These are phyloP conservation scores for Salvator merianae DNA, from an alignment of 2,113 vertebrate species.

Conservation along the genomic window DNA sequence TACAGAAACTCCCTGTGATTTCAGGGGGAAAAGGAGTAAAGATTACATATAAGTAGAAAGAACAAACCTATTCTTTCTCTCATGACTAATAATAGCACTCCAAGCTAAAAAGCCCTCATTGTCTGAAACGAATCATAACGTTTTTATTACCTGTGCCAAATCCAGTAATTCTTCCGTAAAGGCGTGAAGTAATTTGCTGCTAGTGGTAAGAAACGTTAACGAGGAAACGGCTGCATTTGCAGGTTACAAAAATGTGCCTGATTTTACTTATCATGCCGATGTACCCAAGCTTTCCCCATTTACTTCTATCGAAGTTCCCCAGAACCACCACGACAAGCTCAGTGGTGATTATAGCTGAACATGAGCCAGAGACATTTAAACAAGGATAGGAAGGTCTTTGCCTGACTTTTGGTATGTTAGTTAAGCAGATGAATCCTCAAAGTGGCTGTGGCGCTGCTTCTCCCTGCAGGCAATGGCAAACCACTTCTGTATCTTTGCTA, in stretches of 20 bases:
- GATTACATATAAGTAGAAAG: slow-evolving; percentile 15
- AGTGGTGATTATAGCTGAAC: neutral
- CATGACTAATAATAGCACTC: slow-evolving; percentile 43
- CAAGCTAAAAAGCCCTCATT: slow-evolving; percentile 33
- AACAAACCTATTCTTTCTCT: slow-evolving; percentile 40
- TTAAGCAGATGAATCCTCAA: slow-evolving; percentile 11
- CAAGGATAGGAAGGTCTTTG: neutral
- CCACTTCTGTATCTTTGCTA: too few relatives aligned
- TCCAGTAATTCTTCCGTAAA: slow-evolving; percentile 39
- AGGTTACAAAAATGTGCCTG: slow-evolving; percentile 40
- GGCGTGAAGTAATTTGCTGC: slow-evolving; percentile 27
- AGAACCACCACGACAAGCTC: neutral
- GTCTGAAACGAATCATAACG: slow-evolving; percentile 33
- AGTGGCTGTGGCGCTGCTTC: too few relatives aligned
- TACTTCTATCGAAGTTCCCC: neutral
- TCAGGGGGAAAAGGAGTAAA: slow-evolving; percentile 19
- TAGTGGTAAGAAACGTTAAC: slow-evolving; percentile 36
- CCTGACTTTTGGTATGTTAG: neutral
- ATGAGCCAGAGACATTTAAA: neutral
- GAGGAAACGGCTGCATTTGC: neutral
- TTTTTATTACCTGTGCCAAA: slow-evolving; percentile 41
- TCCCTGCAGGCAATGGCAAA: too few relatives aligned
- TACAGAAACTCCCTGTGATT: slow-evolving; percentile 14
- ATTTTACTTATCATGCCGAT: neutral
- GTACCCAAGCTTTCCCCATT: neutral